Base-by-base conservation (phyloP, 2,888 invertebrate genomes). In the Tineola bisselliella region DNA sequence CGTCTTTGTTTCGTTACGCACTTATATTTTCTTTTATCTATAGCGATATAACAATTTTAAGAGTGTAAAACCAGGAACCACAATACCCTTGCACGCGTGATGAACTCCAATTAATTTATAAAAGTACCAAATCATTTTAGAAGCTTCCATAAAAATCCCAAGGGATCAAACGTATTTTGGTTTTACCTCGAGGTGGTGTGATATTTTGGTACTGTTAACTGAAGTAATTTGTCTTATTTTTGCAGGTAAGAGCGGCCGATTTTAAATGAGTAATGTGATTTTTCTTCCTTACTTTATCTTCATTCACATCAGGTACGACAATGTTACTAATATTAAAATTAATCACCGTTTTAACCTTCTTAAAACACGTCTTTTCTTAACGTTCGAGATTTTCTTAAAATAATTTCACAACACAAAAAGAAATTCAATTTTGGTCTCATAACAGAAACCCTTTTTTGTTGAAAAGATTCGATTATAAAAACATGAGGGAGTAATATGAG, bases 401-500 rank as follows among this genome's bases (percentile, higher is more conserved):
- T 13, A 43, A 43, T 43, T 43, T 43, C 12, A 43, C 43, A 43
- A 13, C 43, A 12, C 38, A 43, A 43, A 43, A 25, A 25, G 25
- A 25, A 43, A 43, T 43, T 43, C 43, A 43, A 43, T 43, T 43
- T 43, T 10, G 43, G 43, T 43, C 13, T 13, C 43, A 43, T 43
- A 43, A 43, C 43, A 43, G 8, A 43, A 43, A 43, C 43, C 43
- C 43, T 52, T 52, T 52, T 52, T 52, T 52, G 52, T 17, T 17
- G 52, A 12, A 56, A 56, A n/a, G 25, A 30, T 52, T 56, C 56
- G 30, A 56, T 56, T 56, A 58, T 8, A 33, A 33, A 57, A 33
- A 58, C 58, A 58, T 58, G 58, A 58, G 58, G 33, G 12, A 33
- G 58, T 58, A 58, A 58, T 58, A 33, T 13, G 30, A 58, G 33